Evolutionary conservation across 2,113 vertebrate species (phyloP).

Genomic region (Lanius ludovicianus): DNA sequence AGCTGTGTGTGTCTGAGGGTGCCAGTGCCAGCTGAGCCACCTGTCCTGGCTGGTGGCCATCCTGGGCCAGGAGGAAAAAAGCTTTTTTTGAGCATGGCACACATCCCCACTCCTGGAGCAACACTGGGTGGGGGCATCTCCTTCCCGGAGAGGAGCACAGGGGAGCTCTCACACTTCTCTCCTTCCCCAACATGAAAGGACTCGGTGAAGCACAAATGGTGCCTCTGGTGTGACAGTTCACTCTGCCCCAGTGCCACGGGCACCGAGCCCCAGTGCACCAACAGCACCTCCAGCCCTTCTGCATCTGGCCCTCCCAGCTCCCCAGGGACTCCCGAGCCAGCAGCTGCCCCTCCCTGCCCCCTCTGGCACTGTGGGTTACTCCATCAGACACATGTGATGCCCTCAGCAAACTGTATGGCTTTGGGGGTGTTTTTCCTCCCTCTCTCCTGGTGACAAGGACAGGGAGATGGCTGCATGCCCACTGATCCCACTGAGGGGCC

Average conservation of each 20-base stretch:
- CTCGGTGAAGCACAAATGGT: neutral
- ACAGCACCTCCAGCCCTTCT: neutral
- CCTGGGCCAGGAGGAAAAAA: neutral
- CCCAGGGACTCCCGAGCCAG: neutral
- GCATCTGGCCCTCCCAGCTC: neutral
- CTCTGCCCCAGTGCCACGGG: neutral
- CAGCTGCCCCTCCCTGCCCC: neutral
- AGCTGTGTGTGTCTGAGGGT: neutral
- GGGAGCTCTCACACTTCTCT: neutral
- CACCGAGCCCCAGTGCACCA: neutral
- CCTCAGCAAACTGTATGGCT: neutral
- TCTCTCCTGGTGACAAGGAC: neutral
- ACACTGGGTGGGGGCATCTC: fast-evolving
- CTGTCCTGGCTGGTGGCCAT: neutral
- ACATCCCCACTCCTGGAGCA: fast-evolving
- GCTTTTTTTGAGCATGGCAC: neutral
- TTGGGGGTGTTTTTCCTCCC: neutral
- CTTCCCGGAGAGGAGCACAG: neutral
- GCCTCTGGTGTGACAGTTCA: fast-evolving
- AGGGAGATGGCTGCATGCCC: neutral
- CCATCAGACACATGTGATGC: neutral
- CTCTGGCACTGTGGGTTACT: neutral
- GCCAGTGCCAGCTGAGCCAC: neutral
- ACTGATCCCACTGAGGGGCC: neutral
- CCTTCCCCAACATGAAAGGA: neutral